Evolutionary conservation across 2,888 invertebrate species (phyloP).

Genomic region (Drosophila sordidapex): DNA sequence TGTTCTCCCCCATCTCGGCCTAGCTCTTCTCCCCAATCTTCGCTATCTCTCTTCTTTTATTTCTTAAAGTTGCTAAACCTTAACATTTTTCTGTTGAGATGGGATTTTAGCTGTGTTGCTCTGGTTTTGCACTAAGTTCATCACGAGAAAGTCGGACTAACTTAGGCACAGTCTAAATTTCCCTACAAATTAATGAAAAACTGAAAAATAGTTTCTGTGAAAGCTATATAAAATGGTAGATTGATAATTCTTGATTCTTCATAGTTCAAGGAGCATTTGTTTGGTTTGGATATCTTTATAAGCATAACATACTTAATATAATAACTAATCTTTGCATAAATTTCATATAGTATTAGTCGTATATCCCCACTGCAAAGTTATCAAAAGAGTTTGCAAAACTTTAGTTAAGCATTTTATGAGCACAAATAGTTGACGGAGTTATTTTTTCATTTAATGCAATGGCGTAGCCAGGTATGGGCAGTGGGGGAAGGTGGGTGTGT

Average conservation of each 20-base stretch:
- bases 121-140: background rate
- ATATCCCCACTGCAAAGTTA: background rate
- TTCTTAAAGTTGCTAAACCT: background rate
- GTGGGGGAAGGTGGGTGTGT: background rate
- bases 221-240: background rate
- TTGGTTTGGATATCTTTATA: background rate
- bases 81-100: background rate
- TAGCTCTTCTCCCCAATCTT: no score
- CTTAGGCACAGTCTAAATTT: background rate
- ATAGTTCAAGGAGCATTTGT: background rate
- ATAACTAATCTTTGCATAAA: background rate
- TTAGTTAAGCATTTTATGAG: background rate
- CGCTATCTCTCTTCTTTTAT: background rate
- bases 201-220: background rate
- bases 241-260: background rate
- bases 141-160: background rate
- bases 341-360: background rate
- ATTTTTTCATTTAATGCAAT: background rate
- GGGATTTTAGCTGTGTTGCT: background rate
- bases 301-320: background rate
- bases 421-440: background rate
- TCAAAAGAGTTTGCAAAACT: background rate
- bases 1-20: background rate
- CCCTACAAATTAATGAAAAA: background rate
- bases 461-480: no score